Evolutionary conservation across 1,140 invertebrate genomes (phyloP).

Genomic region (Scaptomyza hsui): DNA sequence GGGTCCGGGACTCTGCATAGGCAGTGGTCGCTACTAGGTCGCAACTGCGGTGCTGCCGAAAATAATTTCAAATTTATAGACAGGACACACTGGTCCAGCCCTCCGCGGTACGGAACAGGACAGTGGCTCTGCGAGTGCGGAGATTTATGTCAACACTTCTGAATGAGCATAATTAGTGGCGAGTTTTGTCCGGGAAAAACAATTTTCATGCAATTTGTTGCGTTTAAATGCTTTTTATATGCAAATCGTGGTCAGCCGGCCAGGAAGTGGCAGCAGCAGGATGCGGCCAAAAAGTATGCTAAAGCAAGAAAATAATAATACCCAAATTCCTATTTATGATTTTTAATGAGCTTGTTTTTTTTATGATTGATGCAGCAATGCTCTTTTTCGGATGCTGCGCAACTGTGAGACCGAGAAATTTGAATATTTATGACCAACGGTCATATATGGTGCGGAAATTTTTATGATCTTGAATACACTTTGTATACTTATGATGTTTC

Average conservation of each 20-base stretch:
- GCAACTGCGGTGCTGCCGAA: slow-evolving; percentile 39
- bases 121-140: slow-evolving; percentile 17
- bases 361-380: slow-evolving; percentile 71
- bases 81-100: slow-evolving; percentile 71
- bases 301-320: slow-evolving; percentile 28
- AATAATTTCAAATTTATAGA: slow-evolving; percentile 77
- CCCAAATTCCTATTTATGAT: slow-evolving; percentile 63
- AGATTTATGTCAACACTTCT: slow-evolving; percentile 77
- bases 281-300: slow-evolving; percentile 27
- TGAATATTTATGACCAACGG: slow-evolving; percentile 84
- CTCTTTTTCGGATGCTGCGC: slow-evolving; percentile 57
- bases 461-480: slow-evolving; percentile 62
- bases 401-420: slow-evolving; percentile 53
- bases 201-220: slow-evolving; percentile 82
- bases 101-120: slow-evolving; percentile 29
- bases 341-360: slow-evolving; percentile 71
- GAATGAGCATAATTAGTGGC: slow-evolving; percentile 83
- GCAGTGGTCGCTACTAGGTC: slow-evolving; percentile 15
- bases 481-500: slow-evolving; percentile 17
- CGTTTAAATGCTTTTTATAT: slow-evolving; percentile 82
- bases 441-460: slow-evolving; percentile 82
- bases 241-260: slow-evolving; percentile 75
- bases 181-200: slow-evolving; percentile 63
- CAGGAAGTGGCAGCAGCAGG: slow-evolving; percentile 41
- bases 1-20: neutral